Base-by-base conservation (phyloP, 2,113 vertebrate genomes). In the Manacus vitellinus region DNA sequence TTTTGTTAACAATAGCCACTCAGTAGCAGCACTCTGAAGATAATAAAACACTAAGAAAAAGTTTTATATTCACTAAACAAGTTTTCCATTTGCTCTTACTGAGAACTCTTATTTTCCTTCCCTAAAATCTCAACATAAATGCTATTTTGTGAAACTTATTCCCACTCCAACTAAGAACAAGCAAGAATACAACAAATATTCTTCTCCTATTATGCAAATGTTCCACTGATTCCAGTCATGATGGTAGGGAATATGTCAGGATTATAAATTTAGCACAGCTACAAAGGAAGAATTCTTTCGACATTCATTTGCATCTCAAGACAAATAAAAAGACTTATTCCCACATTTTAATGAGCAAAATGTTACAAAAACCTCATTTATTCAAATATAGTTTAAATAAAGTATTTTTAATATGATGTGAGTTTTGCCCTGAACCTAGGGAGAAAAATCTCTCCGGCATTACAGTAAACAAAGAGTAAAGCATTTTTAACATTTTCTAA, bases 191-290 rank as follows among this genome's bases (percentile, higher is more conserved):
- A 85, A 86, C 63, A 84, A 96, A 92, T 82, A 52, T 89, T 76
- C 22, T 18, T 58, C 35, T 68, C 39, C 16, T 67, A 3, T 85
- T 82, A 91, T 90, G 71, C 52, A 96, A 94, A 93, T 85, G 10
- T 70, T 87, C 41, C 75, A 41, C 58, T 80, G 46, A 86, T 59
- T 95, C 79, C n/a, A 75, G 41, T 55, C 39, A 72, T 55, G 58
- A 85, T 37, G 21, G 14, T 9, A 71, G 31, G 18, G 47, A 54
- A 75, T 51, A 56, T 22, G 22, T 61, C 63, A 72, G 33, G 35
- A 87, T 85, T 89, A 86, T 79, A 94, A 84, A 94, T 92, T 89
- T 95, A 37, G 47, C 74, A 74, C 19, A 65, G 33, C 61, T 91
- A 62, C 49, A 78, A 88, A 81, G 46, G 66, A 92, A 75, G 84